phyloP scores from a whole-genome alignment of 2,888 invertebrate species.

The Halictus quadricinctus region DNA sequence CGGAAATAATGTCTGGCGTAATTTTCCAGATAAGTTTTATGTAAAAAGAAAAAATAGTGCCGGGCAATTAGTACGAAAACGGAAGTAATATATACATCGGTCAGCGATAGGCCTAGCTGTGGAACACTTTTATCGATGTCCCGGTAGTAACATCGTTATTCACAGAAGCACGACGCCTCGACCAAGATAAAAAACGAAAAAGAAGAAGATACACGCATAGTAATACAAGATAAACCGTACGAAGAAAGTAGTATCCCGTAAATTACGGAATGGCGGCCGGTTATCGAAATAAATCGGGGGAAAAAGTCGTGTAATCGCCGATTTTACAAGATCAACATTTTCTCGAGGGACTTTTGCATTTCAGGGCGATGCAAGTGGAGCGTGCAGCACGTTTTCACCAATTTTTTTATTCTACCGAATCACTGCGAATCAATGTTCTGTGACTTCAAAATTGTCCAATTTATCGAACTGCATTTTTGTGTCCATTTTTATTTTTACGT shows the following conservation, averaged over 20 bases:
- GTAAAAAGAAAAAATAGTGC: not conserved
- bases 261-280: constrained; percentile 19
- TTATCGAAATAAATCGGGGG: constrained; percentile 25
- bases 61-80: constrained; percentile 26
- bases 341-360: not conserved
- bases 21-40: not conserved
- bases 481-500: too few relatives aligned
- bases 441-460: not conserved
- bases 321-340: constrained; percentile 29
- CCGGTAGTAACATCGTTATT: constrained; percentile 42
- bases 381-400: not conserved
- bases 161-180: constrained; percentile 8
- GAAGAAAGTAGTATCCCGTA: constrained; percentile 24
- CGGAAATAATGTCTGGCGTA: not conserved
- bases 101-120: constrained; percentile 18
- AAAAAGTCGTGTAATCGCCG: constrained; percentile 27
- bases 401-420: not conserved
- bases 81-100: constrained; percentile 28
- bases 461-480: not conserved
- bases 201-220: constrained; percentile 7
- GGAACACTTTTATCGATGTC: constrained; percentile 36
- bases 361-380: not conserved
- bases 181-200: constrained; percentile 16
- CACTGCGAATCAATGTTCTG: not conserved
- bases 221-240: constrained; percentile 15